Conservation (phyloP, 2,888 invertebrate genomes). For the Mesorhabditis sp. region DNA sequence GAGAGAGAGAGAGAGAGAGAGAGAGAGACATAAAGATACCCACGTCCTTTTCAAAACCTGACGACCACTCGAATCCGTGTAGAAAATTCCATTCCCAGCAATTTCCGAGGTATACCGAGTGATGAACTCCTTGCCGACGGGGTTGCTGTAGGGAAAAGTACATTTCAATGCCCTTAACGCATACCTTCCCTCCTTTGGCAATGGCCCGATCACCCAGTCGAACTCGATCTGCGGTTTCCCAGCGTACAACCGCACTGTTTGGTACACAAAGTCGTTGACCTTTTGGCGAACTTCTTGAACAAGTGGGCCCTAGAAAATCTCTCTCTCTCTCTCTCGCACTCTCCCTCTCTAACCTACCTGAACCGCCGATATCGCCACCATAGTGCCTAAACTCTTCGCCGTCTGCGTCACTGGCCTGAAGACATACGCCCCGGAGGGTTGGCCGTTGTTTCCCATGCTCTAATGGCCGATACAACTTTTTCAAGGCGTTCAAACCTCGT, state of each 20-base stretch:
- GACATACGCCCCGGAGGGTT: slow-evolving; percentile 90
- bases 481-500: slow-evolving; percentile 58
- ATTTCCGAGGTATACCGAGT: slow-evolving; percentile 70
- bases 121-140: slow-evolving; percentile 78
- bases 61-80: slow-evolving; percentile 89
- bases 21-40: slow-evolving; percentile 5
- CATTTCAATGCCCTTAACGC: not conserved
- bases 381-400: slow-evolving; percentile 24
- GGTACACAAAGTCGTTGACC: slow-evolving; percentile 73
- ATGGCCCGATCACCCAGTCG: slow-evolving; percentile 66
- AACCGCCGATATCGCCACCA: slow-evolving; percentile 7
- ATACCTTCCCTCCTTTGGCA: slow-evolving; percentile 58
- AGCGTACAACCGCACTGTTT: slow-evolving; percentile 70
- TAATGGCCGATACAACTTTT: not conserved
- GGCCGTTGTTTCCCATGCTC: slow-evolving; percentile 59
- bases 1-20: not conserved
- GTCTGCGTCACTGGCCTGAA: slow-evolving; percentile 60
- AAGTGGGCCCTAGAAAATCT: slow-evolving; percentile 64
- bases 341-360: not conserved
- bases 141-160: slow-evolving; percentile 59
- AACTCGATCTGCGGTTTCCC: slow-evolving; percentile 64
- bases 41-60: slow-evolving; percentile 49
- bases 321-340: not conserved
- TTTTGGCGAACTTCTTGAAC: slow-evolving; percentile 75
- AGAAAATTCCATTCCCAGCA: slow-evolving; percentile 70